Evolutionary conservation across 2,797 vertebrate genomes (phyloP).

Genomic region (Crocidura indochinensis): DNA sequence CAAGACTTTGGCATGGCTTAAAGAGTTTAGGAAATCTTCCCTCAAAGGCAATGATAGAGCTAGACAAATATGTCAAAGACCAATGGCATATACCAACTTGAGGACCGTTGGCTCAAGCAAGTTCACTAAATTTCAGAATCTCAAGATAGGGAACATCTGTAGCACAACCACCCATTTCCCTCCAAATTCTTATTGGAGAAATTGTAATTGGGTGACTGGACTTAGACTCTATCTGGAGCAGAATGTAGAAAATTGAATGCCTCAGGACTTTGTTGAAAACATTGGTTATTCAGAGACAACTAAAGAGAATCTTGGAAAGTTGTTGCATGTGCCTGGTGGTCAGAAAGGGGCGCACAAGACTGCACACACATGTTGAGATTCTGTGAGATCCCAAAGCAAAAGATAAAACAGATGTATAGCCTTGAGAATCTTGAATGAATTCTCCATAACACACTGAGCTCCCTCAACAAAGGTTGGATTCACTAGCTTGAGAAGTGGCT

Average conservation of each 20-base stretch:
- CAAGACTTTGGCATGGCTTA: slow-evolving; percentile 1
- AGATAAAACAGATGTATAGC: not conserved
- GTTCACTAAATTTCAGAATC: not conserved
- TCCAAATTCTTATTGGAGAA: not conserved
- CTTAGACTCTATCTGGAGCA: not conserved
- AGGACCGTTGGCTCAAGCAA: not conserved
- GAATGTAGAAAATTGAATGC: not conserved
- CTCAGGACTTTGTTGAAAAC: not conserved
- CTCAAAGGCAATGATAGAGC: not conserved
- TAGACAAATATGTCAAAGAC: not conserved
- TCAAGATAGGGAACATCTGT: too few relatives aligned
- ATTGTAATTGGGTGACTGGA: not conserved
- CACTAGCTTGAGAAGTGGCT: not conserved
- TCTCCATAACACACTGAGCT: not conserved
- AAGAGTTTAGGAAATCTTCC: not conserved
- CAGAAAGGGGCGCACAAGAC: not conserved
- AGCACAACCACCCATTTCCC: too few relatives aligned
- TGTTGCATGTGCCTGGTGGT: not conserved
- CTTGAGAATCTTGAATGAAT: not conserved
- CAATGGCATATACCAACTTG: not conserved
- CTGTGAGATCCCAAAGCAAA: not conserved
- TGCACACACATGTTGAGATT: not conserved
- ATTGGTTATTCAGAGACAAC: not conserved
- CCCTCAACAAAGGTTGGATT: not conserved
- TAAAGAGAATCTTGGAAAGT: not conserved